Percentiles rank a stretch among this genome's conserved stretches.
Evolutionary conservation across 2,888 invertebrate species (phyloP).

Genomic region (Rapana venosa): DNA sequence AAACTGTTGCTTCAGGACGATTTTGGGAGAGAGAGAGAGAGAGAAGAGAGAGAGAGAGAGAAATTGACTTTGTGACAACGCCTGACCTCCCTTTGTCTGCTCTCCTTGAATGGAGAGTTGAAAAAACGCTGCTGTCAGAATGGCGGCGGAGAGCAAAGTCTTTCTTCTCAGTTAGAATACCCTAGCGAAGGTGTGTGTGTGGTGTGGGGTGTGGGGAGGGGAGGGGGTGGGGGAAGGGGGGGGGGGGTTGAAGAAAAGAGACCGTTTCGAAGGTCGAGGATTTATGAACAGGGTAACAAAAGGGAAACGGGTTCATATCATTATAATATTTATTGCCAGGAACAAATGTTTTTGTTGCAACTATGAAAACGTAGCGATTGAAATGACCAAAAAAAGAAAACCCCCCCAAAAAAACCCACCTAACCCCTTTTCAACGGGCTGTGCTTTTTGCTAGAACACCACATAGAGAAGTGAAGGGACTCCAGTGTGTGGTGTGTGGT

Average conservation of each 20-base stretch:
- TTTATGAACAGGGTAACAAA: conserved; percentile 44
- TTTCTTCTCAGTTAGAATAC: too few relatives aligned
- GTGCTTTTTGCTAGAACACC: too few relatives aligned
- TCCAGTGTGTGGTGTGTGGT: too few relatives aligned
- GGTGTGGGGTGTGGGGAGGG: too few relatives aligned
- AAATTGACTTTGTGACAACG: conserved; percentile 45
- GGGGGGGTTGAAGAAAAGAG: neutral
- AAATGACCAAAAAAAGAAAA: conserved; percentile 11
- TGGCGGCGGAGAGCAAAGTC: neutral
- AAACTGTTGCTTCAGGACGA: conserved; percentile 42
- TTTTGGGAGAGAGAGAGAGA: neutral
- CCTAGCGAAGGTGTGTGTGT: too few relatives aligned
- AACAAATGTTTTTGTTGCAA: conserved; percentile 50
- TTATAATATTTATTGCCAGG: conserved; percentile 50
- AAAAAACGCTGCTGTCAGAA: conserved; percentile 27
- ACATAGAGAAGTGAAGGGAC: too few relatives aligned
- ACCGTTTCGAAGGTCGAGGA: conserved; percentile 43
- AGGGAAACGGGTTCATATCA: conserved; percentile 48
- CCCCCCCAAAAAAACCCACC: too few relatives aligned
- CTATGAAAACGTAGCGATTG: conserved; percentile 44
- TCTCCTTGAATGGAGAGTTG: conserved; percentile 37
- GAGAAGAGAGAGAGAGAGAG: conserved; percentile 5
- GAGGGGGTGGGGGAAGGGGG: neutral
- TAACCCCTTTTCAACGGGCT: too few relatives aligned
- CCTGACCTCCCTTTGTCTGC: conserved; percentile 44